phyloP scores from a whole-genome alignment of 2,797 vertebrate genomes.

The Aplochiton taeniatus region DNA sequence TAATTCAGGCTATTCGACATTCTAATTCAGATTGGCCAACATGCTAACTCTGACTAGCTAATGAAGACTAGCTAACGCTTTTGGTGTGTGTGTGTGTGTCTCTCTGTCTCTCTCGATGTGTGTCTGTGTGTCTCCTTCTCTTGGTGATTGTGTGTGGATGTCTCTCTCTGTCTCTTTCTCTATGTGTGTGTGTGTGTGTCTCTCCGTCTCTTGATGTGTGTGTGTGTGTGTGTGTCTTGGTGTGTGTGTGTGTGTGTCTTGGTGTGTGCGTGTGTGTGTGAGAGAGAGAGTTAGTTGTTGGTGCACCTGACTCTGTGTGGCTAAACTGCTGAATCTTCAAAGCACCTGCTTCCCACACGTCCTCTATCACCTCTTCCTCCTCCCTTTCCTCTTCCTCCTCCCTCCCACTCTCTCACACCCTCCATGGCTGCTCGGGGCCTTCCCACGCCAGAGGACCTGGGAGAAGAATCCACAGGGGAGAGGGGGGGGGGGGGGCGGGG shows the following conservation, averaged over 20 bases:
- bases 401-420: constrained; percentile 38
- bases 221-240: too few relatives aligned
- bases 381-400: background rate
- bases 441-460: background rate
- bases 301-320: constrained; percentile 52
- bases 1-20: too few relatives aligned
- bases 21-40: too few relatives aligned
- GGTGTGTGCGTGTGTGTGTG: constrained; percentile 6
- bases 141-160: background rate
- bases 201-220: background rate
- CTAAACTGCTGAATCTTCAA: constrained; percentile 26
- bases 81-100: background rate
- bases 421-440: constrained; percentile 43
- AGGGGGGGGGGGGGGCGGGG: constrained; percentile 10
- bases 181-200: background rate
- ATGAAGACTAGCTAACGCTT: too few relatives aligned
- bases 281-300: background rate
- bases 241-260: background rate
- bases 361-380: constrained; percentile 24
- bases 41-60: too few relatives aligned
- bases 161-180: background rate
- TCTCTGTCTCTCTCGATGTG: background rate
- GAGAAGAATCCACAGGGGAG: constrained; percentile 27
- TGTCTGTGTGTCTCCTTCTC: constrained; percentile 4
- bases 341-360: constrained; percentile 69